These are phyloP conservation scores for Xerus rutilus DNA, from an alignment of 2,797 vertebrate genomes.

Conservation along the genomic window DNA sequence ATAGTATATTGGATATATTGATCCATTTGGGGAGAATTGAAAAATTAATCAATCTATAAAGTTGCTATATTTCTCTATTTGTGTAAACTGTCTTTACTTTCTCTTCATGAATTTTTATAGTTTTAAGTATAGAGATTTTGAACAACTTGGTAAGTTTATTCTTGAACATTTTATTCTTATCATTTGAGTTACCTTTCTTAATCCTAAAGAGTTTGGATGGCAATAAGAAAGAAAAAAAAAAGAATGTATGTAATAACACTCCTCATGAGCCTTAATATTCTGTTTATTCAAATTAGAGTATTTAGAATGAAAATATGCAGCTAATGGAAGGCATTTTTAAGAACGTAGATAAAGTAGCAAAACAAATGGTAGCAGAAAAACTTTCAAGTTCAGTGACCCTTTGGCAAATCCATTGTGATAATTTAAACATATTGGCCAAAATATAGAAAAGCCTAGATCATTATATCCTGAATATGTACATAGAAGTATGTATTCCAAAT, in stretches of 20 bases:
- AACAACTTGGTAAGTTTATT: background rate
- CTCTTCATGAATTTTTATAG: background rate
- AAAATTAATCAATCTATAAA: background rate
- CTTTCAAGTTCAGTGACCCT: background rate
- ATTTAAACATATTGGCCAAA: background rate
- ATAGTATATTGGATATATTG: background rate
- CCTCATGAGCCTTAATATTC: no score
- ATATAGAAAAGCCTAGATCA: background rate
- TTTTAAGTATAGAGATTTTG: background rate
- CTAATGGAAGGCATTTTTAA: no score
- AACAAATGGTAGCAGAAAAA: background rate
- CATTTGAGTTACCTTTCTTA: constrained; percentile 12
- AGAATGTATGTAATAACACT: no score
- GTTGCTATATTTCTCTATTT: background rate
- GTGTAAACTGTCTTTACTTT: background rate
- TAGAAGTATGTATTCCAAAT: background rate
- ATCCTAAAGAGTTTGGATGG: background rate
- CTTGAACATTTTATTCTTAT: constrained; percentile 31
- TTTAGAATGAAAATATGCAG: no score
- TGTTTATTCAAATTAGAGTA: no score
- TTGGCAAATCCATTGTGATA: background rate
- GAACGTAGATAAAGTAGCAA: background rate
- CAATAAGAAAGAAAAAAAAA: no score
- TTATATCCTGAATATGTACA: background rate
- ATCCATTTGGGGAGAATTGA: background rate